Percentiles rank a stretch among this genome's conserved stretches.
Evolutionary conservation across 2,113 vertebrate species (phyloP).

Genomic region (Formicarius rufipectus): DNA sequence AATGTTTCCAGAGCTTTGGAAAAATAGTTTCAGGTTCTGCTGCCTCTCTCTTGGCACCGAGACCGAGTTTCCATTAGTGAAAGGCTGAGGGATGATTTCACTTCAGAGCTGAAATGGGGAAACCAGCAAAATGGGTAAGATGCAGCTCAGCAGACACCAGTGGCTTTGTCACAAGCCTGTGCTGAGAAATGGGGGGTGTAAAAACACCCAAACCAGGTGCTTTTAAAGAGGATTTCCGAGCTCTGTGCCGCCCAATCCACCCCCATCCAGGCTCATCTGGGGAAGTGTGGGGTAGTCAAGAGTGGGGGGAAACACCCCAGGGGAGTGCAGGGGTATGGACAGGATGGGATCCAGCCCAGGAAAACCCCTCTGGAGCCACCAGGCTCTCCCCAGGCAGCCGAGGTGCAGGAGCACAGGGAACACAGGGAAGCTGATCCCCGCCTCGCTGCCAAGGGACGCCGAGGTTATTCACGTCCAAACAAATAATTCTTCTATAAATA

Average conservation of each 20-base stretch:
- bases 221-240: not conserved
- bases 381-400: not conserved
- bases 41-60: slow-evolving; percentile 69
- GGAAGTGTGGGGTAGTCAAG: not conserved
- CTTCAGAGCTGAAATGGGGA: slow-evolving; percentile 67
- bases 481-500: slow-evolving; percentile 62
- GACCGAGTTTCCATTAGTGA: slow-evolving; percentile 74
- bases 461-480: slow-evolving; percentile 33
- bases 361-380: not conserved
- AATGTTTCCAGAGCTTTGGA: slow-evolving; percentile 66
- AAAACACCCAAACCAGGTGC: not conserved
- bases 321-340: not conserved
- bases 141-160: not conserved
- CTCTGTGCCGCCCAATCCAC: not conserved
- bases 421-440: not conserved
- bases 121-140: slow-evolving; percentile 52
- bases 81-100: slow-evolving; percentile 70
- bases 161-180: not conserved
- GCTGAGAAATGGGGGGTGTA: not conserved
- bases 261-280: not conserved
- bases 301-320: rapidly evolving
- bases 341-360: not conserved
- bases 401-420: not conserved
- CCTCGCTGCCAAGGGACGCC: not conserved
- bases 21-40: slow-evolving; percentile 64